Conservation (phyloP, 2,888 invertebrate genomes). For the Cryptus viduatorius region DNA sequence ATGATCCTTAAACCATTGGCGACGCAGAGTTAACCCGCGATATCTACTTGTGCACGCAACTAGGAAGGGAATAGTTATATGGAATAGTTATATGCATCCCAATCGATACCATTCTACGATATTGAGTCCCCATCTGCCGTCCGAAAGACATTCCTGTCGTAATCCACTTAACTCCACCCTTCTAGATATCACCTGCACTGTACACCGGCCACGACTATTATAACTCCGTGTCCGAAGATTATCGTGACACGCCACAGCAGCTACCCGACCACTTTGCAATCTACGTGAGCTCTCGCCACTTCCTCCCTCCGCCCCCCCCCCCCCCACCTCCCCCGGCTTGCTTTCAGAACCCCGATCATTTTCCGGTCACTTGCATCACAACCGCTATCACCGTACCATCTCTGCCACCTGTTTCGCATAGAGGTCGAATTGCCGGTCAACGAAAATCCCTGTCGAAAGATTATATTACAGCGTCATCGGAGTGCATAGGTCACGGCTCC, state of each 20-base stretch:
- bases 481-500: background rate
- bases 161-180: conserved; percentile 44
- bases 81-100: background rate
- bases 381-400: conserved; percentile 8
- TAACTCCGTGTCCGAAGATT: conserved; percentile 50
- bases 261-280: conserved; percentile 36
- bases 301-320: background rate
- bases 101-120: conserved; percentile 33
- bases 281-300: conserved; percentile 38
- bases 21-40: background rate
- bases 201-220: conserved; percentile 15
- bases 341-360: conserved; percentile 16
- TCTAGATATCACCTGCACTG: background rate
- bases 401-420: background rate
- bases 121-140: conserved; percentile 9
- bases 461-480: background rate
- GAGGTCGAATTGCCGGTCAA: background rate
- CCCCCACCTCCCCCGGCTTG: background rate
- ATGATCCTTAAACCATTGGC: background rate
- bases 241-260: conserved; percentile 21
- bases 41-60: background rate
- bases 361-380: background rate
- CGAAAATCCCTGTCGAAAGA: conserved; percentile 25
- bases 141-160: conserved; percentile 33
- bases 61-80: background rate